These are phyloP conservation scores for Bryconaethiops microstoma DNA, from an alignment of 2,797 vertebrate species.

Conservation along the genomic window DNA sequence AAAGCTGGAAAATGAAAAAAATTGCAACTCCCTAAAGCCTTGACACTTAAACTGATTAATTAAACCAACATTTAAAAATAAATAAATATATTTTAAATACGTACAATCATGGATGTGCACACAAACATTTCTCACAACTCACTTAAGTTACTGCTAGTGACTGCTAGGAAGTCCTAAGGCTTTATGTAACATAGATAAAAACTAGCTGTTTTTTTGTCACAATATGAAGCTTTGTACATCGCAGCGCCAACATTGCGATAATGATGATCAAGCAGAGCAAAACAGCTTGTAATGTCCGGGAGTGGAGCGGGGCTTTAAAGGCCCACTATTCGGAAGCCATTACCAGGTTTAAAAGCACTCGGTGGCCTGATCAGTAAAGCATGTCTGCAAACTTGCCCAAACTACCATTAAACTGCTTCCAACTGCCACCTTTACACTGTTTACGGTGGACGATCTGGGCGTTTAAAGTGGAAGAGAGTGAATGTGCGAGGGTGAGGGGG, in stretches of 20 bases:
- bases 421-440: constrained; percentile 35
- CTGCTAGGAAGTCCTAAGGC: background rate
- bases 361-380: constrained; percentile 62
- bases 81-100: too few species aligned
- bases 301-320: constrained; percentile 53
- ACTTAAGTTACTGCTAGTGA: too few species aligned
- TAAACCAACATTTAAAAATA: too few species aligned
- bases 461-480: constrained; percentile 27
- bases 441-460: constrained; percentile 24
- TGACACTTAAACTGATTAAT: too few species aligned
- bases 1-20: too few species aligned
- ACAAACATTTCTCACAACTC: too few species aligned
- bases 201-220: background rate
- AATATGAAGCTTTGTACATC: background rate
- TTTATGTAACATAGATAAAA: background rate
- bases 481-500: constrained; percentile 18
- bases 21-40: too few species aligned
- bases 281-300: constrained; percentile 57
- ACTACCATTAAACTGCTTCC: constrained; percentile 61
- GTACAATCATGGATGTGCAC: too few species aligned
- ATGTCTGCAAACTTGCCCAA: constrained; percentile 58
- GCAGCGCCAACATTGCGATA: background rate
- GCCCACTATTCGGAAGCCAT: constrained; percentile 56
- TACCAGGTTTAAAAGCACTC: constrained; percentile 63
- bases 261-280: constrained; percentile 38